Evolutionary conservation across 1,140 invertebrate species (phyloP).

Genomic region (Drosophila busckii): DNA sequence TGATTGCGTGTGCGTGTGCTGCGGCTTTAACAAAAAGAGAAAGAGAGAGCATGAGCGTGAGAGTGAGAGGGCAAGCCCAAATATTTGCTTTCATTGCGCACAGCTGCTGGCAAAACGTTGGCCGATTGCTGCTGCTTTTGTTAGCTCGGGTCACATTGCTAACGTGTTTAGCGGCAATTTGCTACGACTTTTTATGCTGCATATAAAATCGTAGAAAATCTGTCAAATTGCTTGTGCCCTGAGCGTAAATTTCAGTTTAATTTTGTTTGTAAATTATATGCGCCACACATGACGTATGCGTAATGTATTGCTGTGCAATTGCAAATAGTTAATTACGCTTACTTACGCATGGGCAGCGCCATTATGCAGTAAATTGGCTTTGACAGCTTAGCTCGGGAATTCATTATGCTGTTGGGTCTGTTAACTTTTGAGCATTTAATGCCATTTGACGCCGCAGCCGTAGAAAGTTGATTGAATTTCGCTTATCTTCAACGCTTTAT

Average conservation of each 20-base stretch:
- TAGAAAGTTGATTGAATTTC: constrained; percentile 2
- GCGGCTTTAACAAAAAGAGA: background rate
- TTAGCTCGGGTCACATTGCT: background rate
- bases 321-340: too few species aligned
- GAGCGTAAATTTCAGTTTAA: too few species aligned
- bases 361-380: too few species aligned
- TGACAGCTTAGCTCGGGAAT: too few species aligned
- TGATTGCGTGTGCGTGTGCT: constrained; percentile 38
- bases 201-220: too few species aligned
- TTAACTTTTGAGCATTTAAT: constrained; percentile 5
- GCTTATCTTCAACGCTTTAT: constrained; percentile 4
- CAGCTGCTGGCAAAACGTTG: constrained; percentile 10
- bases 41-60: background rate
- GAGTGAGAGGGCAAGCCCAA: constrained; percentile 40
- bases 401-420: constrained; percentile 20
- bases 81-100: constrained; percentile 48
- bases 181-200: background rate
- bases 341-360: too few species aligned
- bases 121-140: too few species aligned
- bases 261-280: too few species aligned
- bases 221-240: too few species aligned
- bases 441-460: constrained; percentile 2
- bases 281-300: too few species aligned
- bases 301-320: too few species aligned
- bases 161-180: background rate